These are phyloP conservation scores for Glaucopsyche alexis DNA, from an alignment of 2,888 invertebrate genomes.

Conservation along the genomic window DNA sequence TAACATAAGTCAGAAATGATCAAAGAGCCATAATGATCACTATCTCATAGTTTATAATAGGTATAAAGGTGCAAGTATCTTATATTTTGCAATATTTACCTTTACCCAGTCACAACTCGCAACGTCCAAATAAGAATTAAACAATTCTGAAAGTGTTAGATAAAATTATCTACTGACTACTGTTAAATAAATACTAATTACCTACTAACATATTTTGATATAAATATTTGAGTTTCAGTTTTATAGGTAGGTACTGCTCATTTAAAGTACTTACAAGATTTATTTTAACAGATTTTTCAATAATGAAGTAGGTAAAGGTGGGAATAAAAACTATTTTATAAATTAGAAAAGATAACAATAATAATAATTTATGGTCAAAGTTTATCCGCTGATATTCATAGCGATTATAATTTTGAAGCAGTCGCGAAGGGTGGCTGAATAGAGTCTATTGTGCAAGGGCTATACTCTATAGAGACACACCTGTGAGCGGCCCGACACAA, in stretches of 20 bases:
- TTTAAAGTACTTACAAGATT: neutral
- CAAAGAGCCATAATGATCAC: neutral
- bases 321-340: neutral
- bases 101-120: too few species aligned
- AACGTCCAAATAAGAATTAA: too few species aligned
- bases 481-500: slow-evolving; percentile 47
- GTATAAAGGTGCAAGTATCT: neutral
- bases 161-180: too few species aligned
- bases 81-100: neutral
- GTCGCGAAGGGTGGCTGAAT: slow-evolving; percentile 30
- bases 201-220: too few species aligned
- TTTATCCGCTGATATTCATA: slow-evolving; percentile 30
- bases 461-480: slow-evolving; percentile 38
- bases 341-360: slow-evolving; percentile 9
- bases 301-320: neutral
- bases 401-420: slow-evolving; percentile 31
- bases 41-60: neutral
- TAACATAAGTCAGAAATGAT: slow-evolving; percentile 14
- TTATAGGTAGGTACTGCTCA: neutral
- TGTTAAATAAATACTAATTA: too few species aligned
- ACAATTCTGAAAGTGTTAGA: too few species aligned
- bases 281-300: neutral
- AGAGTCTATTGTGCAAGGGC: slow-evolving; percentile 31
- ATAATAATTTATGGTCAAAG: slow-evolving; percentile 24
- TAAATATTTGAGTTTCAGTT: too few species aligned